Conservation (phyloP, 2,888 invertebrate genomes). For the Chrysotoxum bicinctum region DNA sequence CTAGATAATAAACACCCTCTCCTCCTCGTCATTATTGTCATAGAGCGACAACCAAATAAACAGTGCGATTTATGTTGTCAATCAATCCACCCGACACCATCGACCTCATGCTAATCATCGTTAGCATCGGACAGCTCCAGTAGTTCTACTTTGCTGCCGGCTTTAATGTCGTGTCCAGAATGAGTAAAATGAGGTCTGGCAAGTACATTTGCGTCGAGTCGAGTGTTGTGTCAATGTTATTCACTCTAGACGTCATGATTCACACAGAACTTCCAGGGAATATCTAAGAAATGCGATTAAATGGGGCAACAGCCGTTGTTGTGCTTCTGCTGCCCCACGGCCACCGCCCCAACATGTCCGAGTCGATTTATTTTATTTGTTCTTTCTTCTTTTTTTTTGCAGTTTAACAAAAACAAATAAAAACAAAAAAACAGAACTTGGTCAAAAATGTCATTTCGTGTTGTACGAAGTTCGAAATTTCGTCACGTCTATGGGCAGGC, state of each 20-base stretch:
- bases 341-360: constrained; percentile 35
- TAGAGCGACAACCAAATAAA: constrained; percentile 37
- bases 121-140: constrained; percentile 37
- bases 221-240: constrained; percentile 57
- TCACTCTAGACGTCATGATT: constrained; percentile 41
- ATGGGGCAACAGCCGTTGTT: constrained; percentile 1
- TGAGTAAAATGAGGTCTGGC: constrained; percentile 43
- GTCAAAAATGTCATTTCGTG: constrained; percentile 94
- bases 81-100: constrained; percentile 45
- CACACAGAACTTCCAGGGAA: constrained; percentile 67
- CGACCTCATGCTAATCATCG: constrained; percentile 61
- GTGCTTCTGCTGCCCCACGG: neutral
- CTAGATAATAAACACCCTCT: constrained; percentile 27
- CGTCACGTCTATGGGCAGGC: constrained; percentile 95
- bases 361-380: constrained; percentile 40
- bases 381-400: constrained; percentile 13
- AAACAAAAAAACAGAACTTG: constrained; percentile 47
- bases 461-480: constrained; percentile 98
- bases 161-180: constrained; percentile 32
- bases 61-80: constrained; percentile 62
- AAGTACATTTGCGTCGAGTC: constrained; percentile 38
- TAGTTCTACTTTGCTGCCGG: constrained; percentile 43
- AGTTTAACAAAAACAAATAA: constrained; percentile 35
- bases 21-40: neutral
- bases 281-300: constrained; percentile 27